A percentile compares a stretch with the other conserved stretches of the same genome.
These are phyloP conservation scores for Anomalospiza imberbis DNA, from an alignment of 2,797 vertebrate genomes.

Conservation along the genomic window DNA sequence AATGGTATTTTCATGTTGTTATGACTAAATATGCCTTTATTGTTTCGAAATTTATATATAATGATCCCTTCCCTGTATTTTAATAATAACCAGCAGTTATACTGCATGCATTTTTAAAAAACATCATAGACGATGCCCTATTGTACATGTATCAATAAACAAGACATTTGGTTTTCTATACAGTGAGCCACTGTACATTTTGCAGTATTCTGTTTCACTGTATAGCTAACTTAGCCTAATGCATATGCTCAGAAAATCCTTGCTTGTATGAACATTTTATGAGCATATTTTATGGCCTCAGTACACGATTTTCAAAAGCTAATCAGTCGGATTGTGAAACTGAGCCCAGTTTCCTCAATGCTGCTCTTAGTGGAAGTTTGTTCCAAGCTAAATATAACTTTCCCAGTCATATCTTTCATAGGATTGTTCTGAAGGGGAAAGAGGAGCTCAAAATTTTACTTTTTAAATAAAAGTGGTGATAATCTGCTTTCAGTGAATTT, in stretches of 20 bases:
- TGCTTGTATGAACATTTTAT: constrained; percentile 15
- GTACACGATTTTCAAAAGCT: constrained; percentile 35
- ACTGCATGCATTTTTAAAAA: neutral
- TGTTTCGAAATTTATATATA: constrained; percentile 3
- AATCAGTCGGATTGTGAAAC: constrained; percentile 47
- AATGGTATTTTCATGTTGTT: neutral
- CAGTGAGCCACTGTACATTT: neutral
- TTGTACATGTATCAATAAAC: neutral
- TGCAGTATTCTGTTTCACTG: neutral
- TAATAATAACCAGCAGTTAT: neutral
- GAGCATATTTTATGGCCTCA: constrained; percentile 1
- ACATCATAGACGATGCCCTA: neutral
- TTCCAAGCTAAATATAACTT: constrained; percentile 34
- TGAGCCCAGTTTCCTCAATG: neutral
- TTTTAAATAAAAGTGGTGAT: neutral
- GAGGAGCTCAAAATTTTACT: neutral
- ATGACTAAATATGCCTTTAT: neutral
- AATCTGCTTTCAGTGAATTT: neutral
- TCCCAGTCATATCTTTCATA: neutral
- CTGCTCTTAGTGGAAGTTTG: neutral
- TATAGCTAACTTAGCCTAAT: neutral
- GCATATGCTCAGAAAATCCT: neutral
- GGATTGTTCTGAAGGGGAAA: neutral
- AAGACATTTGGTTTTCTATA: neutral
- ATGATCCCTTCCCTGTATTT: neutral